These are phyloP conservation scores for Zosterops borbonicus DNA, from an alignment of 2,113 vertebrate species.

Conservation along the genomic window DNA sequence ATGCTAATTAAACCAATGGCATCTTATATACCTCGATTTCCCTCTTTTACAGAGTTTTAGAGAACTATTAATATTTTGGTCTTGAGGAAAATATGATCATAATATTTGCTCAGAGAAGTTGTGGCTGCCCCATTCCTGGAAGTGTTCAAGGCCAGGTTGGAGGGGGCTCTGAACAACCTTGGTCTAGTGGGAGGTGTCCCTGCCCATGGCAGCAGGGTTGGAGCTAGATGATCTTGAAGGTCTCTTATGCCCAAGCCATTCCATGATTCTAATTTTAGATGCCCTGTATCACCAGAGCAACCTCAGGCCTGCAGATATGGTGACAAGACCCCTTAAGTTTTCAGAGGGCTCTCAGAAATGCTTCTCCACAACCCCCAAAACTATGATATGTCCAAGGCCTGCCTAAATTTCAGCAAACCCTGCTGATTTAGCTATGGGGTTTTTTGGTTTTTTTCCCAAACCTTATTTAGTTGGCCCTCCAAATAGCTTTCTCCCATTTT, in stretches of 20 bases:
- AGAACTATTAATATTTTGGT: neutral
- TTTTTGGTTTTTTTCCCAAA: neutral
- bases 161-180: neutral
- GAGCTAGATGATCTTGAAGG: neutral
- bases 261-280: neutral
- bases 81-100: neutral
- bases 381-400: neutral
- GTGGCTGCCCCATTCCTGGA: neutral
- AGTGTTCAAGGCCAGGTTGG: neutral
- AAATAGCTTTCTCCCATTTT: neutral
- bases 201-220: neutral
- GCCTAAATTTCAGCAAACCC: neutral
- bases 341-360: neutral
- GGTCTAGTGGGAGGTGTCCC: neutral
- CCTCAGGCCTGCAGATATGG: neutral
- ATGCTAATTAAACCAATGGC: neutral
- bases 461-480: neutral
- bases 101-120: neutral
- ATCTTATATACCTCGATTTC: rapidly evolving
- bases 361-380: neutral
- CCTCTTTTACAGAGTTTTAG: neutral
- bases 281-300: neutral
- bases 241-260: neutral
- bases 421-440: neutral
- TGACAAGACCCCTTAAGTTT: neutral